Conservation (phyloP, 2,797 vertebrate species). For the Hozukius guyotensis region DNA sequence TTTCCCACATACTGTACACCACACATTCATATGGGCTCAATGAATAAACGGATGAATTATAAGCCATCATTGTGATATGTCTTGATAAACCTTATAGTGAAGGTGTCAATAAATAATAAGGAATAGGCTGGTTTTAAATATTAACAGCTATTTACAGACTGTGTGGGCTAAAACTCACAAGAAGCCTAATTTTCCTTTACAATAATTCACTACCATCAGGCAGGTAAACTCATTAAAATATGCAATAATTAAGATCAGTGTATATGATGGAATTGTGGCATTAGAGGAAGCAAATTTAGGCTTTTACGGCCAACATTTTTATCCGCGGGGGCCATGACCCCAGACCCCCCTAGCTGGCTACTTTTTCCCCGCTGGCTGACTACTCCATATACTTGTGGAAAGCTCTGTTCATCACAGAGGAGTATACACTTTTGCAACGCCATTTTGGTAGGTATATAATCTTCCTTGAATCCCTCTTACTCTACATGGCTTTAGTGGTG, state of each 20-base stretch:
- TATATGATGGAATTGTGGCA: neutral
- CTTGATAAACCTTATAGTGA: neutral
- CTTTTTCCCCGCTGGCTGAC: fast-evolving
- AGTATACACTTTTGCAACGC: too few species aligned
- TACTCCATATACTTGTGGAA: neutral
- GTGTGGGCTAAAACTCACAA: neutral
- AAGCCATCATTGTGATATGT: neutral
- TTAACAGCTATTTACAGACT: too few species aligned
- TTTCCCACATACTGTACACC: neutral
- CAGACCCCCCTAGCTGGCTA: neutral
- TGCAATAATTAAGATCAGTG: neutral
- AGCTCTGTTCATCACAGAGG: too few species aligned
- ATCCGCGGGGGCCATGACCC: fast-evolving
- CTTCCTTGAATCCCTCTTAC: neutral
- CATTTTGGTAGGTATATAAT: neutral
- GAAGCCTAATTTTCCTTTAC: neutral
- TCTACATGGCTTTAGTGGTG: too few species aligned
- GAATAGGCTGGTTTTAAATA: too few species aligned
- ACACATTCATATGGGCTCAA: neutral
- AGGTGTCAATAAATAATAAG: too few species aligned
- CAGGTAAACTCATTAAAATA: neutral
- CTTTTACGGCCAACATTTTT: too few species aligned
- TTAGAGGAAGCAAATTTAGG: neutral
- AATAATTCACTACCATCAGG: neutral
- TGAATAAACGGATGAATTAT: neutral